Base-by-base conservation (phyloP, 2,797 vertebrate genomes). In the Gallinago stenura region DNA sequence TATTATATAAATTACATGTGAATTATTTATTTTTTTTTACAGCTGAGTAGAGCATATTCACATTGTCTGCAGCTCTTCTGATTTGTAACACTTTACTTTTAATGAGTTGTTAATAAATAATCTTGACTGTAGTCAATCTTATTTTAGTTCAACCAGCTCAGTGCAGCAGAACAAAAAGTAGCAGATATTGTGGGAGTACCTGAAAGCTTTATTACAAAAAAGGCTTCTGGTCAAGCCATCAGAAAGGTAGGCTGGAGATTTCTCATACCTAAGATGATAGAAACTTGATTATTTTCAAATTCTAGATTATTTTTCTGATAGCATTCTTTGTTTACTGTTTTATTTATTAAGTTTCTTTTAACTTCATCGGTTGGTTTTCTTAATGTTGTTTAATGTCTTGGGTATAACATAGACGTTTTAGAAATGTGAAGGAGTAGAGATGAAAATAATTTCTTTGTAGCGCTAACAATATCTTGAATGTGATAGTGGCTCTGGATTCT, bases 141-240 rank as follows among this genome's bases (percentile, higher is more conserved):
- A 24, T 71, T 93, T 53, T 95, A 99, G 99, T 99, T 99, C 94
- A 98, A 96, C 70, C 97, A 98, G 75, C 97, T 99, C 89, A 99
- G 98, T 28, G 95, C 96, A n/a, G 94, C 98, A 37, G 99, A 99
- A 96, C 99, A 99, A 97, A 99, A 98, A 91, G 98, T 99, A 94
- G 97, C 97, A 2, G 95, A 98, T 7, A 95, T 97, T 45, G 95
- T 99, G 25, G 99, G 99, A 14, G 98, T 99, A 4, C 98, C 99
- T 1, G 99, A 99, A 97, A 99, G 99, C 83, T 99, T 99, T 43
- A 97, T 99, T 53, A 98, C 98, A 4, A 98, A 98, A 89, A 99
- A 99, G 90, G 99, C 98, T 53, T 99, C 99, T 19, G 99, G 99
- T 72, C 99, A 99, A 98, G 98, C 98, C 25, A 97, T 99, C 89